Base-by-base conservation (phyloP, 2,113 vertebrate genomes). In the Cyrtonyx montezumae region DNA sequence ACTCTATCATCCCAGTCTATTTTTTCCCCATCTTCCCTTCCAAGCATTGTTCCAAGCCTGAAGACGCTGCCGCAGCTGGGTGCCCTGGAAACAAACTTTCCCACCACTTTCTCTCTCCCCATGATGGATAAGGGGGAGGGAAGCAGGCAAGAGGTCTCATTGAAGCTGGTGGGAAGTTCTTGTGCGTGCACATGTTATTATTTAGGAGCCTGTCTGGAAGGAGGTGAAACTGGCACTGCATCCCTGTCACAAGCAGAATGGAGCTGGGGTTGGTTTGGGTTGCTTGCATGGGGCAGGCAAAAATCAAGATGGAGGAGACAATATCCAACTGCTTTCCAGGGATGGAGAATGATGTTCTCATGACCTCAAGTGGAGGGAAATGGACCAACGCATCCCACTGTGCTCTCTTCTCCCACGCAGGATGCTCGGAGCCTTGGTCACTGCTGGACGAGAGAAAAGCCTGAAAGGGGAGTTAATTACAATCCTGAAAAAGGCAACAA, bases 31-130 rank as follows among this genome's bases (percentile, higher is more conserved):
- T 78, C 69, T 93, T 85, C 94, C 51, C 76, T 79, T 96, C 94
- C 95, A 96, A 97, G 83, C 69, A 91, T 87, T 89, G 67, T 83
- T 96, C 69, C 49, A 69, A 67, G 87, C 69, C 34, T 0, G 6
- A 90, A 87, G 86, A 62, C 0, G 3, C 63, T 81, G 84, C 81
- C 2, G 1, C 85, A 86, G 74, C 80, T 84, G 90, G 67, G 79
- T 94, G 71, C 86, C 93, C 93, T 82, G 84, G 89, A 95, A 94
- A 88, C 83, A 18, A 78, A 80, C 96, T 91, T 94, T 91, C 58
- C 91, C 87, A 81, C 69, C 67, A 89, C 95, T 97, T 94, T 61
- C 68, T 68, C 77, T 95, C 95, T 95, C 83, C 65, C 36, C 20
- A 28, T 34, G 84, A 80, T 92, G 89, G 84, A 69, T 58, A 69